Evolutionary conservation across 2,888 invertebrate genomes (phyloP).

Genomic region (Thymelicus lineola): DNA sequence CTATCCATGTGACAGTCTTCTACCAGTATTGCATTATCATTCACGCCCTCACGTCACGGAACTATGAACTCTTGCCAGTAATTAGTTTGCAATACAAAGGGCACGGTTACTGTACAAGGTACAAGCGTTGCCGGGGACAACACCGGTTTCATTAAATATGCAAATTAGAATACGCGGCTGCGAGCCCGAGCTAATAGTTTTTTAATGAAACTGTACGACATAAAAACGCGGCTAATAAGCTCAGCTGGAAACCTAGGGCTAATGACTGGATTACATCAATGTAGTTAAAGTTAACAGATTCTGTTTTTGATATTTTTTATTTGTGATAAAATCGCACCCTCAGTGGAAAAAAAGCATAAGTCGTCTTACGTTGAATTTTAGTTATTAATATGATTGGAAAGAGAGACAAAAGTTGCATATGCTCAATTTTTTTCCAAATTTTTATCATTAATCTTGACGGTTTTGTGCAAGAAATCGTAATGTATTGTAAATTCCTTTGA

Average conservation of each 20-base stretch:
- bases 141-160: constrained; percentile 77
- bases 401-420: too few relatives aligned
- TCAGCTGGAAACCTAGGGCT: background rate
- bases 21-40: background rate
- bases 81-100: constrained; percentile 10
- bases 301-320: too few relatives aligned
- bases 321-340: too few relatives aligned
- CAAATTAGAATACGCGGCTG: constrained; percentile 53
- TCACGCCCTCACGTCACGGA: background rate
- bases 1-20: background rate
- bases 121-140: constrained; percentile 53
- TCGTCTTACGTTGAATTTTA: too few relatives aligned
- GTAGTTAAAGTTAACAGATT: background rate
- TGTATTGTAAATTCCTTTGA: too few relatives aligned
- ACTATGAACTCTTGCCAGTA: background rate
- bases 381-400: too few relatives aligned
- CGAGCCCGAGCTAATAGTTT: constrained; percentile 39
- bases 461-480: too few relatives aligned
- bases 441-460: too few relatives aligned
- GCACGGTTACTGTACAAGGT: constrained; percentile 10
- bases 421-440: too few relatives aligned
- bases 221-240: constrained; percentile 11
- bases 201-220: constrained; percentile 3
- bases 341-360: too few relatives aligned
- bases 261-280: background rate